Base-by-base conservation (phyloP, 1,140 invertebrate genomes). In the Battus philenor region DNA sequence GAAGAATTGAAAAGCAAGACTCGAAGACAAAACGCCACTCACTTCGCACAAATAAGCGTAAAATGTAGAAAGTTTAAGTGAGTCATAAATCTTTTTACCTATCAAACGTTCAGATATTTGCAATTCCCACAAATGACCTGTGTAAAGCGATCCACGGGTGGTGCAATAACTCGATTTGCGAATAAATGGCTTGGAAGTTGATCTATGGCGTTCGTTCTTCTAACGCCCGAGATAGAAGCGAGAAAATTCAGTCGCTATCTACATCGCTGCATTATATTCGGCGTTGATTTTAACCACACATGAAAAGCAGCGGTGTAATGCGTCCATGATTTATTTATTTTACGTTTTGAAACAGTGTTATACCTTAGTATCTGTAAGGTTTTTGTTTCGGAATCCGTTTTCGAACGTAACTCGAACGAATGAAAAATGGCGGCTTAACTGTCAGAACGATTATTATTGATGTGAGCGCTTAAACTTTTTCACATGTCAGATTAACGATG, bases 81-180 rank as follows among this genome's bases (percentile, higher is more conserved):
- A 54, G 34, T 27, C 54, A 71, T 68, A 70, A 68, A 64, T 66
- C 67, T 63, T 56, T 50, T 64, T 63, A 66, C 59, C 62, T 63
- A 58, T 41, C 38, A 41, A 41, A 64, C 56, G 55, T 60, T 67
- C 54, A 60, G 60, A 69, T 68, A 76, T 68, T 71, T 74, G 76
- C 71, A 73, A 83, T 80, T 80, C 64, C 61, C 73, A 65, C 78
- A 79, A 79, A 81, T 79, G 77, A 82, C 64, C 75, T 77, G 67
- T 77, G 73, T 74, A 78, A 74, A 77, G 68, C 74, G 72, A 76
- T 75, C 74, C 64, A 65, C 61, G 71, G 58, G 70, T 73, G 74
- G 74, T 78, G 76, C 79, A 77, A 79, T 83, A 83, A 80, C 76
- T 72, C 67, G 76, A 83, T 83, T 80, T 76, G 65, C 59, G 74